Percentiles rank a stretch among this genome's conserved stretches.
Evolutionary conservation across 1,140 invertebrate genomes (phyloP).

Genomic region (Gryon sp.): DNA sequence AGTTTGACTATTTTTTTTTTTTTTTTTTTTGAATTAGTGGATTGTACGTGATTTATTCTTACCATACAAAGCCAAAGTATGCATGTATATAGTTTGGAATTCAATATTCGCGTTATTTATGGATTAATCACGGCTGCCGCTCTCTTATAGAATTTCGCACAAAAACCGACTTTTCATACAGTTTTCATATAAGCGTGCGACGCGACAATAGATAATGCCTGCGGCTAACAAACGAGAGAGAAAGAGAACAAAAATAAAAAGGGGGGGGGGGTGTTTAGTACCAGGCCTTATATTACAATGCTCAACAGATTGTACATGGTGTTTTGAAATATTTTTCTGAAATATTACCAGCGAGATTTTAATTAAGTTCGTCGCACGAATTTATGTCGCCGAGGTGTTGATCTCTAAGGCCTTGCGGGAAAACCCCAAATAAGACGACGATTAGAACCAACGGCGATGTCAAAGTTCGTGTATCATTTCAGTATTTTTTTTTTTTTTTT

Average conservation of each 20-base stretch:
- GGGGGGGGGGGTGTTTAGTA: constrained; percentile 15
- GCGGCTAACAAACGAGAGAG: too few relatives aligned
- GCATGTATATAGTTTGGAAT: constrained; percentile 24
- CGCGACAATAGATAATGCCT: constrained; percentile 34
- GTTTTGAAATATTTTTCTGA: constrained; percentile 25
- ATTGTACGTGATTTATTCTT: constrained; percentile 52
- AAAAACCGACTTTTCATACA: constrained; percentile 46
- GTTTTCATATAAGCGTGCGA: constrained; percentile 43
- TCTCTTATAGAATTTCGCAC: constrained; percentile 33
- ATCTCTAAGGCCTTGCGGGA: too few relatives aligned
- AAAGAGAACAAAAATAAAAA: too few relatives aligned
- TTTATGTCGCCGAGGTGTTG: constrained; percentile 22
- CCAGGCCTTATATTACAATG: constrained; percentile 23
- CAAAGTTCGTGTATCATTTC: too few relatives aligned
- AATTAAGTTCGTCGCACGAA: constrained; percentile 21
- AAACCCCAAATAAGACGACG: too few relatives aligned
- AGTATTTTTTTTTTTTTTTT: too few relatives aligned
- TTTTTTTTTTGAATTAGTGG: constrained; percentile 40
- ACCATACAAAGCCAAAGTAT: constrained; percentile 10
- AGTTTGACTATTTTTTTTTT: too few relatives aligned
- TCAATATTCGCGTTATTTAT: constrained; percentile 56
- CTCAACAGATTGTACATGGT: neutral
- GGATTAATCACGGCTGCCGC: constrained; percentile 46
- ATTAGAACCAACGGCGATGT: too few relatives aligned
- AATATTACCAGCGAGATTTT: constrained; percentile 16